phyloP scores from a whole-genome alignment of 1,140 invertebrate species.

The Zophobas morio region DNA sequence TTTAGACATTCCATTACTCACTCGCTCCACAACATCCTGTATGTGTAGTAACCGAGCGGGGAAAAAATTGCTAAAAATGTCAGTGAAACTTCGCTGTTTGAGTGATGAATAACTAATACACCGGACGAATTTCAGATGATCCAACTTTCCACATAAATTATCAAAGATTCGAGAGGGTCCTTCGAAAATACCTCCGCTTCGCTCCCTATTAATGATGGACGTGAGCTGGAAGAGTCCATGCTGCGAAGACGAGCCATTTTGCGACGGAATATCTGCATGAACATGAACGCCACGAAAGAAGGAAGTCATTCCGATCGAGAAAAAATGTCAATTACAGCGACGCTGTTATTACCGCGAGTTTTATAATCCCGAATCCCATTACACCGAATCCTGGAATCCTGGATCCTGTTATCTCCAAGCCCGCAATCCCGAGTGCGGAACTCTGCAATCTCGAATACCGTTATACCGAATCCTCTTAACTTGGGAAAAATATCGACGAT shows the following conservation, averaged over 20 bases:
- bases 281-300: no score
- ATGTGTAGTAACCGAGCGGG: not conserved
- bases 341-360: no score
- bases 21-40: not conserved
- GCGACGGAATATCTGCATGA: no score
- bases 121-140: constrained; percentile 2
- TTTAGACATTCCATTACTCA: constrained; percentile 16
- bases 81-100: constrained; percentile 2
- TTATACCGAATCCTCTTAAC: no score
- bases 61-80: not conserved
- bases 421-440: no score
- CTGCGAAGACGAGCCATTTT: not conserved
- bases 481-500: no score
- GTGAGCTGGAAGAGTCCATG: not conserved
- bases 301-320: not conserved
- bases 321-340: not conserved
- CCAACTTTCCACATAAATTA: constrained; percentile 16
- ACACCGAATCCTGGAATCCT: no score
- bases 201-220: not conserved
- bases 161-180: not conserved
- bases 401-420: no score
- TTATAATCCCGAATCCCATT: no score
- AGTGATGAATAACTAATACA: constrained; percentile 14
- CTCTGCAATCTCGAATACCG: no score
- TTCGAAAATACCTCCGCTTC: not conserved